phyloP scores from a whole-genome alignment of 1,140 invertebrate species.

The Thaumatotibia leucotreta region DNA sequence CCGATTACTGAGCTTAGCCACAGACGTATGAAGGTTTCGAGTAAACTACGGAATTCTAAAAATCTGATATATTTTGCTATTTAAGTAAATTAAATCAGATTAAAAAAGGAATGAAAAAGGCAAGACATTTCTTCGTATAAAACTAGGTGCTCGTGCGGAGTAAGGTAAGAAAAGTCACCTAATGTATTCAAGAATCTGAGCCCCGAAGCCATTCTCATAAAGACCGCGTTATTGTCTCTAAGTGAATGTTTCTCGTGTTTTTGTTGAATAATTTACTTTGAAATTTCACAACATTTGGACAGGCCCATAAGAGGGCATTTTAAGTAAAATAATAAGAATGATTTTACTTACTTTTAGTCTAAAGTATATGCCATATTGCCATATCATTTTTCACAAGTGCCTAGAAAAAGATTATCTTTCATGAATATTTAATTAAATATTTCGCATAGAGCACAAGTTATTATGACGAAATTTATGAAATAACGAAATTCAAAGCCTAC shows the following conservation, averaged over 20 bases:
- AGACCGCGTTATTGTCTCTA: neutral
- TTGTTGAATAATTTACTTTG: slow-evolving; percentile 2
- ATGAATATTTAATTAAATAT: no score
- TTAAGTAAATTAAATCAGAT: no score
- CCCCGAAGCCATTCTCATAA: slow-evolving; percentile 2
- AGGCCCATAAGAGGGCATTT: neutral
- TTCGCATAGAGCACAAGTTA: no score
- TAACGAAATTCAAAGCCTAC: no score
- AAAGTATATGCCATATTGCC: neutral
- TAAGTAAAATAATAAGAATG: neutral
- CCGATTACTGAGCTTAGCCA: no score
- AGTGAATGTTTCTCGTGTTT: slow-evolving; percentile 1
- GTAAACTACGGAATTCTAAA: no score
- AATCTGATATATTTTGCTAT: no score
- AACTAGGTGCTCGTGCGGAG: neutral
- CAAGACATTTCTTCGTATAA: neutral
- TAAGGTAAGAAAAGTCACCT: neutral
- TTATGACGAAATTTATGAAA: no score
- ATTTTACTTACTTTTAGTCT: neutral
- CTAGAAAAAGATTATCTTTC: no score
- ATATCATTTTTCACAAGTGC: neutral
- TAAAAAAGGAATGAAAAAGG: neutral
- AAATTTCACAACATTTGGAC: neutral
- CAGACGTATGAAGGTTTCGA: no score
- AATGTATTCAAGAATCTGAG: slow-evolving; percentile 10